Evolutionary conservation across 1,140 invertebrate genomes (phyloP), one percentile per base, ranked within the genome.

Genomic region (Rhopalosiphum padi): DNA sequence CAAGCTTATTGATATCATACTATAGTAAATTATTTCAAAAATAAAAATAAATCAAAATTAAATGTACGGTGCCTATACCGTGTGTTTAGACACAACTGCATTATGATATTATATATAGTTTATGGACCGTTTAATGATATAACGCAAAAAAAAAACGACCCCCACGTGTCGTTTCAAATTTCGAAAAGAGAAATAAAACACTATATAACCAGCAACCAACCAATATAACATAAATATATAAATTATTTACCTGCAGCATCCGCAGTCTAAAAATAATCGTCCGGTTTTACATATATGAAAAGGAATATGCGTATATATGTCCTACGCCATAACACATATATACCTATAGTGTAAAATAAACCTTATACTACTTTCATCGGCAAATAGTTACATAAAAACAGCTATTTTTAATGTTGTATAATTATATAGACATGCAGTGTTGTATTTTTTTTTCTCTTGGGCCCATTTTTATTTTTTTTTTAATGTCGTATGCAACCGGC

Each of bases 231-330:
- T 83, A 37, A 37, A 37, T 48, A 30, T 87, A 87, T 87, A 48
- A n/a, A 86, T 46, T 30, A 46, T 46, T 86, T 9, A 46, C 43
- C 15, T 30, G 25, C 25, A 21, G 43, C 43, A 41, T 46, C 85
- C 21, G 46, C 7, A 51, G 25, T 48, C 46, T 48, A 46, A 87
- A 87, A 87, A 87, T 87, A 87, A 87, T 87, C 86, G 25, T 21
- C 86, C 86, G 86, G 86, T 87, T 87, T 87, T 87, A 48, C 46
- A 48, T 51, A 83, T 37, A 83, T 7, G n/a, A 87, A 87, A 22
- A 21, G 46, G 30, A 51, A n/a, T 35, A n/a, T 23, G 83, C 37
- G 9, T 86, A 43, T 85, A 46, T 30, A 51, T 51, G 15, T 48
- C 5, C 11, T n/a, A 30, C 30, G 25, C 55, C n/a, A n/a, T 77